Base-by-base conservation (phyloP, 2,888 invertebrate genomes). In the Leucophora obtusa region DNA sequence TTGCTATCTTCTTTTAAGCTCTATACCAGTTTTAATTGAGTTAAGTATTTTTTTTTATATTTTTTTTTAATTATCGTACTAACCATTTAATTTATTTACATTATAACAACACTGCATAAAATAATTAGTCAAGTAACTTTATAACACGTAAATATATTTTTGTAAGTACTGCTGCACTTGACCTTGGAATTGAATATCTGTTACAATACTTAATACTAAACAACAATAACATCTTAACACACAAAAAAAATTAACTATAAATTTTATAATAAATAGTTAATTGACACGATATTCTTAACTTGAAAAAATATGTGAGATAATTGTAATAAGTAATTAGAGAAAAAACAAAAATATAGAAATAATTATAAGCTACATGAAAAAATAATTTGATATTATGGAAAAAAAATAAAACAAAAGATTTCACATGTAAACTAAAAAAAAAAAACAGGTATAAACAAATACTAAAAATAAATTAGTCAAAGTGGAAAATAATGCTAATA, bases 141-240 rank as follows among this genome's bases (percentile, higher is more conserved):
- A 28, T 28, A 28, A 28, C 28, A 28, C 28, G 28, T 17, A 18
- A 17, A 51, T 4, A 28, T 24, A 11, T 17, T 15, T 47, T 11
- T 54, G 47, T 38, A 21, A 35, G 28, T 58, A 33, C 62, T 76
- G 76, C 62, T 76, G 76, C 63, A 80, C 80, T 80, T 80, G 76
- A 80, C 80, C 80, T 76, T 80, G 80, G 76, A 80, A 80, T 65
- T 63, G 28, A 71, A 77, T 56, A 62, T 14, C 4, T 8, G 10
- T 1, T 7, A 35, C 8, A 35, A 35, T 1, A 35, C 8, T 9
- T 9, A 35, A 35, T 9, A 35, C 21, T 35, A 35, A 38, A 11
- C 38, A 51, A 51, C 18, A 51, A 51, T 17, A 51, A 51, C 38
- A 38, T 11, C 38, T 38, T 1, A 38, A 38, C 50, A n/a, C 14